Evolutionary conservation across 35 echinoderm and acorn worm genomes (phyloP), one percentile per base, ranked within the genome.

Genomic region (Eucidaris tribuloides): DNA sequence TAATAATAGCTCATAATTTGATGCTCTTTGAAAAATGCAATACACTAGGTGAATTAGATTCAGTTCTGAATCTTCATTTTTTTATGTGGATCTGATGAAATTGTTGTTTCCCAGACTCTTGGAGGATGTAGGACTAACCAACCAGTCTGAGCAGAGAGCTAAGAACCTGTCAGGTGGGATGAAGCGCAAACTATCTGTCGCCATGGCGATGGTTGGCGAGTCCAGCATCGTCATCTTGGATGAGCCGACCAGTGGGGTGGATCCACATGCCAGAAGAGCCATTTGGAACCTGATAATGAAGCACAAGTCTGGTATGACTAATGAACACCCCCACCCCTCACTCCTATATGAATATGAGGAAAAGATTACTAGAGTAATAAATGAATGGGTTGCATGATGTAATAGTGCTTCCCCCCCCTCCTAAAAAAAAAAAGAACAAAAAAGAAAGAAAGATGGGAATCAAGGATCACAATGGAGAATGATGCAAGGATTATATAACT

Each of bases 221-320:
- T 79, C 93, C 34, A 78, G 63, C 30, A 78, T 90, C 3, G 81
- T 96, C 27, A 91, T 96, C 42, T 42, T 96, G 29, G 93, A 96
- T 76, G 93, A 96, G 60, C 93, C 93, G 0, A 96, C 93, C 3
- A 91, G 88, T 36, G 93, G 93, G 9, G 80, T 96, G 2, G 93
- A 96, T 43, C 93, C 93, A 9, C 90, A 91, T 33, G 93, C 93
- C 65, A 91, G 93, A 31, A 40, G 93, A 7, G 79, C 88, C 19
- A 90, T 96, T 45, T 96, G 93, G 93, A 89, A 96, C 62, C 89
- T 96, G 11, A 96, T 96, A 71, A 66, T 87, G 66, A 87, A 86
- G 65, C 81, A 88, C 63, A 92, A 87, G 70, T 52, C 68, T 82
- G 84, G 90, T 92, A n/a, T n/a, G n/a, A n/a, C n/a, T n/a, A n/a